These are phyloP conservation scores for Phenganax stokvisi DNA, from an alignment of 92 coral and sea anemone species.

Conservation along the genomic window DNA sequence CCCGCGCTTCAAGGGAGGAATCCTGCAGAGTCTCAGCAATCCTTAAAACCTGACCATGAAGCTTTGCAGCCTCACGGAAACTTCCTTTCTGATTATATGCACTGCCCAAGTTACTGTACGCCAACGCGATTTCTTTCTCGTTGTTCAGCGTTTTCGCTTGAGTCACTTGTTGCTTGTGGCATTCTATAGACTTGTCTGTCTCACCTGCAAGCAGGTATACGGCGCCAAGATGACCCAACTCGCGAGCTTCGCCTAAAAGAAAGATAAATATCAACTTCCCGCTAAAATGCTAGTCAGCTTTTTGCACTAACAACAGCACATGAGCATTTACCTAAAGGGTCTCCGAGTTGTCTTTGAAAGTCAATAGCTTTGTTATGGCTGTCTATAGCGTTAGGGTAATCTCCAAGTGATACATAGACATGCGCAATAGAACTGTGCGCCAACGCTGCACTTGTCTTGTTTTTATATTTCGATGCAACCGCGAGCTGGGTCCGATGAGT, in stretches of 20 bases:
- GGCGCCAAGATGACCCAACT: conserved; percentile 89
- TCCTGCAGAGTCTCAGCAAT: conserved; percentile 75
- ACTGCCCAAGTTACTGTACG: conserved; percentile 88
- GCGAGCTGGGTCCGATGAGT: conserved; percentile 77
- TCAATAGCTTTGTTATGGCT: conserved; percentile 79
- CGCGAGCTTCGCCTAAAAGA: conserved; percentile 65
- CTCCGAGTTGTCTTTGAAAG: conserved; percentile 73
- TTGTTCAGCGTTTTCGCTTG: conserved; percentile 68
- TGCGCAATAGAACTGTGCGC: conserved; percentile 90
- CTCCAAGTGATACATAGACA: conserved; percentile 73
- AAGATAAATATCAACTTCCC: too few relatives aligned
- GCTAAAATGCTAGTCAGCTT: too few relatives aligned
- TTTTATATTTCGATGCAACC: conserved; percentile 77
- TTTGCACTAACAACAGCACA: too few relatives aligned
- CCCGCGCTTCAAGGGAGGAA: conserved; percentile 79
- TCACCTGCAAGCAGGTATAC: conserved; percentile 79
- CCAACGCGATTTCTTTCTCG: conserved; percentile 75
- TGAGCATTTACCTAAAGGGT: conserved; percentile 36
- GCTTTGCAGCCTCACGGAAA: conserved; percentile 69
- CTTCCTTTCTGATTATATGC: conserved; percentile 82
- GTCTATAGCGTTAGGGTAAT: conserved; percentile 74
- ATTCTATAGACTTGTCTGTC: conserved; percentile 68
- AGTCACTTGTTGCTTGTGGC: conserved; percentile 79
- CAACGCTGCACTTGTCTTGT: conserved; percentile 70
- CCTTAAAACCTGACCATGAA: conserved; percentile 62